Percentiles rank a stretch among this genome's conserved stretches.
Evolutionary conservation across 2,113 vertebrate genomes (phyloP).

Genomic region (Gasterosteus nipponicus): DNA sequence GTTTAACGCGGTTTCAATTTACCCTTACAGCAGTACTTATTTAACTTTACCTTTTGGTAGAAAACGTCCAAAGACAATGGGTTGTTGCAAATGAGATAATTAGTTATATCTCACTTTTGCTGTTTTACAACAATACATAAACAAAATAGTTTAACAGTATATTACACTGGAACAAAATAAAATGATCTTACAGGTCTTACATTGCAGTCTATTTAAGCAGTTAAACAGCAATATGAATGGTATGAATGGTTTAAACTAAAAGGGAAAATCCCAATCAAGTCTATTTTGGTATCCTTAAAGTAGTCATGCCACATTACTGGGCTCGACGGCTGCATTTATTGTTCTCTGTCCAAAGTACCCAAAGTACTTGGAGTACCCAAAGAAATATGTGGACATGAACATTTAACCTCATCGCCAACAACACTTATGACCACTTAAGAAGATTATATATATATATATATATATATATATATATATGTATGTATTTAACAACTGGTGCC

Average conservation of each 20-base stretch:
- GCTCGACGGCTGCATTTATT: constrained; percentile 21
- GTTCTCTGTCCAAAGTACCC: constrained; percentile 1
- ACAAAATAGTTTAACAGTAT: too few relatives aligned
- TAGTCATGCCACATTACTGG: constrained; percentile 15
- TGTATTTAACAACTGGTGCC: background rate
- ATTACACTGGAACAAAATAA: background rate
- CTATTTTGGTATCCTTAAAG: constrained; percentile 26
- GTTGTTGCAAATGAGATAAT: too few relatives aligned
- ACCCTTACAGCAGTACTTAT: background rate
- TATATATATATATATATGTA: background rate
- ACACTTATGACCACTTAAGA: constrained; percentile 10
- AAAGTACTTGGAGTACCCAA: background rate
- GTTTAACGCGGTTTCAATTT: constrained; percentile 12
- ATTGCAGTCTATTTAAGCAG: background rate
- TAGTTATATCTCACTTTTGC: too few relatives aligned
- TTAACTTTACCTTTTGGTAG: background rate
- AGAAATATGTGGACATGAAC: constrained; percentile 28
- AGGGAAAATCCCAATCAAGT: constrained; percentile 29
- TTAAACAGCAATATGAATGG: background rate
- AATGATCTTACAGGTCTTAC: background rate
- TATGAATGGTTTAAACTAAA: background rate
- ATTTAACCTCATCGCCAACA: constrained; percentile 5
- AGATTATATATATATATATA: too few relatives aligned
- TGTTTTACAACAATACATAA: background rate
- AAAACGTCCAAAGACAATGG: background rate